These are phyloP conservation scores for Anadara kagoshimensis DNA, from an alignment of 1,140 invertebrate species.

Conservation along the genomic window DNA sequence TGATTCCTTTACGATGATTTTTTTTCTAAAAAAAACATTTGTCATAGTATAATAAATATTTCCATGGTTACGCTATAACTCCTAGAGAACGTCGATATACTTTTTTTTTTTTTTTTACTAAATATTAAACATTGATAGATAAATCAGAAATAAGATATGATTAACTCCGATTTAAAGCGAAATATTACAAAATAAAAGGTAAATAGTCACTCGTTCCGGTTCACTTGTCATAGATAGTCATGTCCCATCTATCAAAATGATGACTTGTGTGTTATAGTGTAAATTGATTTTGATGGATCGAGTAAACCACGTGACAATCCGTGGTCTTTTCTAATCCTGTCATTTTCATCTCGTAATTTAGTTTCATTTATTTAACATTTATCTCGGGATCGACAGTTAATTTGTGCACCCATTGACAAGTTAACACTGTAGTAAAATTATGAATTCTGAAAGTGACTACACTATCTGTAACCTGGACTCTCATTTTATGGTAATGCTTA, in stretches of 20 bases:
- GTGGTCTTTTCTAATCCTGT: constrained; percentile 60
- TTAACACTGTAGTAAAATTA: constrained; percentile 43
- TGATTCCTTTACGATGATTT: too few relatives aligned
- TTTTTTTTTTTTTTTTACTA: too few relatives aligned
- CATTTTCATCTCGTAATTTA: constrained; percentile 67
- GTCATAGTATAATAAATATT: too few relatives aligned
- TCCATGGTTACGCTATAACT: too few relatives aligned
- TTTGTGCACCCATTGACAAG: constrained; percentile 59
- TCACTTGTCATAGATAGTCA: too few relatives aligned
- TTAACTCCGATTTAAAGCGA: too few relatives aligned
- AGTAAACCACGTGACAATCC: constrained; percentile 56
- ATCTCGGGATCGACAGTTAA: constrained; percentile 66
- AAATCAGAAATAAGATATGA: too few relatives aligned
- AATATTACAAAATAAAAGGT: too few relatives aligned
- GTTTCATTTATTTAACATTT: constrained; percentile 71
- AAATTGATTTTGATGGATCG: constrained; percentile 55
- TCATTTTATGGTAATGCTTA: constrained; percentile 60
- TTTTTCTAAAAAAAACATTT: too few relatives aligned
- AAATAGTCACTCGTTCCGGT: too few relatives aligned
- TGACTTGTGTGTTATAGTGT: constrained; percentile 46
- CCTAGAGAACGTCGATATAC: too few relatives aligned
- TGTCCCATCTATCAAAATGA: constrained; percentile 47
- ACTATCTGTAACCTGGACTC: constrained; percentile 66
- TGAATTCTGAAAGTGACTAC: constrained; percentile 66
- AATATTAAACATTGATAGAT: too few relatives aligned